Percentiles rank a stretch among this genome's conserved stretches.
These are phyloP conservation scores for Anguilla marmorata DNA, from an alignment of 2,797 vertebrate species.

Conservation along the genomic window DNA sequence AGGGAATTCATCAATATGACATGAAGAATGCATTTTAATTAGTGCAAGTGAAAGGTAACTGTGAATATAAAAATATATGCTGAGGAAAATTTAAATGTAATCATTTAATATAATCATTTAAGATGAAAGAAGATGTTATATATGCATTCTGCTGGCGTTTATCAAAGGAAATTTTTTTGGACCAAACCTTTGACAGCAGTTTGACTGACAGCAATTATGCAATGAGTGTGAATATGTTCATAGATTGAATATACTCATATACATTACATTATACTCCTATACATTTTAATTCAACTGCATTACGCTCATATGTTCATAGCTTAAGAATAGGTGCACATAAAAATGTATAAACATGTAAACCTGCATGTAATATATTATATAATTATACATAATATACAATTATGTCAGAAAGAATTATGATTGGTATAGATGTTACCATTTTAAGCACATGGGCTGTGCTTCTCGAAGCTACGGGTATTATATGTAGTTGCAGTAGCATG, in stretches of 20 bases:
- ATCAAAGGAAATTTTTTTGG: background rate
- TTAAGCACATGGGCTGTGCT: too few relatives aligned
- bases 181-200: background rate
- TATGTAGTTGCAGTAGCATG: background rate
- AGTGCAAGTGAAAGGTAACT: constrained; percentile 59
- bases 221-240: background rate
- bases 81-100: background rate
- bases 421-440: background rate
- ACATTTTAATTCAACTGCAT: background rate
- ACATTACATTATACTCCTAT: background rate
- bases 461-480: background rate
- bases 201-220: background rate
- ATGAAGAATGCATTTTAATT: constrained; percentile 60
- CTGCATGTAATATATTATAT: too few relatives aligned
- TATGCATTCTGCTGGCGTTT: background rate
- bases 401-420: background rate
- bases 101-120: background rate
- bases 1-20: constrained; percentile 53
- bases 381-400: background rate
- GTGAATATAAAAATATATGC: background rate
- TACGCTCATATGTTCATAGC: background rate
- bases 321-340: background rate
- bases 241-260: background rate
- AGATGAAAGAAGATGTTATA: background rate
- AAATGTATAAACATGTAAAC: background rate